Conservation (phyloP, 2,797 vertebrate genomes). For the Eidolon dupreanum region DNA sequence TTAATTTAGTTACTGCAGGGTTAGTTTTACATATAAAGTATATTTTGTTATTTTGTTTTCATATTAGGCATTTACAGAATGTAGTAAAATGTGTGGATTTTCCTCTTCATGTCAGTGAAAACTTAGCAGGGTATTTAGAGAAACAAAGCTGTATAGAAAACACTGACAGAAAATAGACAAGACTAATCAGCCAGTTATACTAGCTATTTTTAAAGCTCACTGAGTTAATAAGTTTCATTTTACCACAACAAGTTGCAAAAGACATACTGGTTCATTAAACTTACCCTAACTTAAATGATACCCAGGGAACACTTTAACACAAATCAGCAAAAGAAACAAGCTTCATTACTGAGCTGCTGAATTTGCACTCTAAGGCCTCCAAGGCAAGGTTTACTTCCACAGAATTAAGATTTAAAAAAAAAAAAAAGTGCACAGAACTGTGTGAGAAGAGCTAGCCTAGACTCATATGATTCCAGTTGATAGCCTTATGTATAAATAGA, state of each 20-base stretch:
- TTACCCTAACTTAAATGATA: constrained; percentile 28
- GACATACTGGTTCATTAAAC: constrained; percentile 42
- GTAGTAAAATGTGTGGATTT: neutral
- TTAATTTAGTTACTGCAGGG: neutral
- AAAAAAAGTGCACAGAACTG: neutral
- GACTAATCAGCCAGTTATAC: constrained; percentile 37
- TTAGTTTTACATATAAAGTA: neutral
- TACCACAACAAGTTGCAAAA: constrained; percentile 20
- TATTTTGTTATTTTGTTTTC: neutral
- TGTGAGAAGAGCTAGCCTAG: neutral
- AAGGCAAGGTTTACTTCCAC: neutral
- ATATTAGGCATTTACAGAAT: neutral
- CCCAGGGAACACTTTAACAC: constrained; percentile 50
- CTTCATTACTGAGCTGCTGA: constrained; percentile 70
- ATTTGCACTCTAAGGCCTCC: neutral
- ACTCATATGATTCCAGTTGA: neutral
- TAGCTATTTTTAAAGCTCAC: constrained; percentile 32
- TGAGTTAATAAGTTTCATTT: constrained; percentile 67
- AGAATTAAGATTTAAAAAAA: neutral
- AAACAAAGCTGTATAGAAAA: constrained; percentile 24
- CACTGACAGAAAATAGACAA: constrained; percentile 30
- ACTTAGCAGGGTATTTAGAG: constrained; percentile 34
- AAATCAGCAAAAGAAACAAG: constrained; percentile 70
- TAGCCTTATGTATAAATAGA: neutral
- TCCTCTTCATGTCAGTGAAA: neutral